phyloP scores from a whole-genome alignment of 1,140 invertebrate species.

The Zeugodacus cucurbitae region DNA sequence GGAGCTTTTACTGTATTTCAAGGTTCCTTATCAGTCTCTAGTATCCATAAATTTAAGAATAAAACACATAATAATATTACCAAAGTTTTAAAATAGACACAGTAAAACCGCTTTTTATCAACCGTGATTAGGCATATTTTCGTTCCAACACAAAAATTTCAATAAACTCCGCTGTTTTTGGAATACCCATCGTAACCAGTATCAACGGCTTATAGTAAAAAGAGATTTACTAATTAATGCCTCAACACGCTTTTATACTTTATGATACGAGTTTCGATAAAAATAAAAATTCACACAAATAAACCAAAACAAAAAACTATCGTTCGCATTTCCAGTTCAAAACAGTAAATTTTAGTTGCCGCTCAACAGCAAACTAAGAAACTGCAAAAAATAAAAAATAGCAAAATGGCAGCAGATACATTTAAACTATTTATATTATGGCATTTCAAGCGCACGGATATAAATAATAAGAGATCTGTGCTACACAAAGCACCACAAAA shows the following conservation, averaged over 20 bases:
- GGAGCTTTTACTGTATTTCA: too few species aligned
- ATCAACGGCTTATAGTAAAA: neutral
- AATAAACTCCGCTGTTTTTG: too few species aligned
- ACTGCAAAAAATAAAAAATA: neutral
- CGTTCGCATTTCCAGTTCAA: neutral
- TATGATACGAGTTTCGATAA: neutral
- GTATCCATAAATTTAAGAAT: too few species aligned
- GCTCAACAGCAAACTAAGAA: neutral
- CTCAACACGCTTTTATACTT: conserved; percentile 1
- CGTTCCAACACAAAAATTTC: too few species aligned
- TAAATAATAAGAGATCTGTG: neutral
- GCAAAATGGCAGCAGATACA: neutral
- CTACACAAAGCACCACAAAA: neutral
- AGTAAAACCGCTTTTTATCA: neutral
- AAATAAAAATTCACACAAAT: neutral
- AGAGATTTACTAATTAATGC: neutral
- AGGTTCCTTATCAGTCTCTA: too few species aligned
- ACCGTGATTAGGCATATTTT: neutral
- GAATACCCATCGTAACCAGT: neutral
- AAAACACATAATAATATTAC: neutral
- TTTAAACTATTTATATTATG: neutral
- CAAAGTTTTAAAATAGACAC: too few species aligned
- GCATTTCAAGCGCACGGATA: neutral
- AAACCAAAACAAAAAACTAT: neutral
- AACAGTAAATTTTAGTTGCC: neutral